These are phyloP conservation scores for Pomatorhinus ruficollis DNA, from an alignment of 2,113 vertebrate species.

Conservation along the genomic window DNA sequence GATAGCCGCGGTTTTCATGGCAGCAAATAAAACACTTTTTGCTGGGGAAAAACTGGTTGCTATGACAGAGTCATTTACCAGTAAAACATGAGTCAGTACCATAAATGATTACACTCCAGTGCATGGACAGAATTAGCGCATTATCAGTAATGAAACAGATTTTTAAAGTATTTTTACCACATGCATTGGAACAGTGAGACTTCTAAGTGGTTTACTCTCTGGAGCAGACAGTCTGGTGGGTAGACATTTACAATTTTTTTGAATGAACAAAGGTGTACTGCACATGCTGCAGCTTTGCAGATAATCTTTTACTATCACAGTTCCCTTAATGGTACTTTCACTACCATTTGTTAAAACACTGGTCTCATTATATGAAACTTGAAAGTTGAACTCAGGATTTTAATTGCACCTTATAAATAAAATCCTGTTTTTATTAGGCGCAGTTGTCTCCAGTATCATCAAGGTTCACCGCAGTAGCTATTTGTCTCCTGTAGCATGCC, in stretches of 20 bases:
- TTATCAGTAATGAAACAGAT: conserved; percentile 38
- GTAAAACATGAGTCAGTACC: conserved; percentile 65
- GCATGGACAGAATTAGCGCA: conserved; percentile 17
- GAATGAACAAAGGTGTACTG: not conserved
- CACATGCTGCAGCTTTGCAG: conserved; percentile 2
- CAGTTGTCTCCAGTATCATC: conserved; percentile 47
- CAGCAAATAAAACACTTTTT: conserved; percentile 58
- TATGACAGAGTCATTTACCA: conserved; percentile 62
- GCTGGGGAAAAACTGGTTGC: conserved; percentile 47
- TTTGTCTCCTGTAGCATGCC: conserved; percentile 18
- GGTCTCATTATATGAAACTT: conserved; percentile 39
- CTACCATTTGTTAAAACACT: conserved; percentile 29
- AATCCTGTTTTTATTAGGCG: conserved; percentile 44
- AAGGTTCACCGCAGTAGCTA: conserved; percentile 48
- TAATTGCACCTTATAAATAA: conserved; percentile 56
- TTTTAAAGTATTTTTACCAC: conserved; percentile 30
- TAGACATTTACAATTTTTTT: not conserved
- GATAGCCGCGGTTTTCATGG: conserved; percentile 38
- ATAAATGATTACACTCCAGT: conserved; percentile 16
- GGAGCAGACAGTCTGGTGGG: not conserved
- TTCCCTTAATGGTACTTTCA: not conserved
- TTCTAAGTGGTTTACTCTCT: not conserved
- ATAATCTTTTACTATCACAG: not conserved
- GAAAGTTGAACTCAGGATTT: conserved; percentile 38
- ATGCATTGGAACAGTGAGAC: not conserved